Evolutionary conservation across 2,113 vertebrate species (phyloP).

Genomic region (Dipodomys ordii): DNA sequence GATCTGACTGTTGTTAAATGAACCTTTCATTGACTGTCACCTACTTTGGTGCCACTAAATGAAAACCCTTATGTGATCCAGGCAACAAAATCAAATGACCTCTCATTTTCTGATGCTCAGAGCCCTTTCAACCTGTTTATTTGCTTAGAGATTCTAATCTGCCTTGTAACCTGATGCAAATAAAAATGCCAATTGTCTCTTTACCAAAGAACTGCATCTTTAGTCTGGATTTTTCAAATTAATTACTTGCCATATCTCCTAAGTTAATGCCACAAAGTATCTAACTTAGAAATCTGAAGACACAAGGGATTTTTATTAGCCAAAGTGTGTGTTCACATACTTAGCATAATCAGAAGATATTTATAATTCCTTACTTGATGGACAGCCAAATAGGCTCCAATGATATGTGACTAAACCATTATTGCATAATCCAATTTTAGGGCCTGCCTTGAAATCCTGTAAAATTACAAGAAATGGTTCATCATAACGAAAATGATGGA

Average conservation of each 20-base stretch:
- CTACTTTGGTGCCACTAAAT: neutral
- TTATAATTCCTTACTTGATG: neutral
- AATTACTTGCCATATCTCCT: neutral
- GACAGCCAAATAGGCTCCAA: neutral
- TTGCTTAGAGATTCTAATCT: neutral
- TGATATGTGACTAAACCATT: neutral
- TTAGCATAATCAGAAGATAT: neutral
- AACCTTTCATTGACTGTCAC: neutral
- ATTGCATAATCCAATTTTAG: neutral
- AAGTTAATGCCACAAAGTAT: neutral
- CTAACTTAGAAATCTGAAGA: neutral
- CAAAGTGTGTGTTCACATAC: neutral
- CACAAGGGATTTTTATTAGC: neutral
- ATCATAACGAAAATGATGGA: neutral
- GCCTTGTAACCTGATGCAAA: neutral
- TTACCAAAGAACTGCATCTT: neutral
- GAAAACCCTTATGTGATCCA: neutral
- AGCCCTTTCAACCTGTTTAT: neutral
- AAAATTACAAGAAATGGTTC: neutral
- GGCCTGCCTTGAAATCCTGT: neutral
- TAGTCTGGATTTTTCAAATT: neutral
- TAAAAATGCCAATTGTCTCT: neutral
- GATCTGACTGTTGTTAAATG: slow-evolving; percentile 19
- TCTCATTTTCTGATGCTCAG: neutral
- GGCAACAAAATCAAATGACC: neutral